Conservation (phyloP, 2,888 invertebrate genomes). For the Melanchra persicariae region DNA sequence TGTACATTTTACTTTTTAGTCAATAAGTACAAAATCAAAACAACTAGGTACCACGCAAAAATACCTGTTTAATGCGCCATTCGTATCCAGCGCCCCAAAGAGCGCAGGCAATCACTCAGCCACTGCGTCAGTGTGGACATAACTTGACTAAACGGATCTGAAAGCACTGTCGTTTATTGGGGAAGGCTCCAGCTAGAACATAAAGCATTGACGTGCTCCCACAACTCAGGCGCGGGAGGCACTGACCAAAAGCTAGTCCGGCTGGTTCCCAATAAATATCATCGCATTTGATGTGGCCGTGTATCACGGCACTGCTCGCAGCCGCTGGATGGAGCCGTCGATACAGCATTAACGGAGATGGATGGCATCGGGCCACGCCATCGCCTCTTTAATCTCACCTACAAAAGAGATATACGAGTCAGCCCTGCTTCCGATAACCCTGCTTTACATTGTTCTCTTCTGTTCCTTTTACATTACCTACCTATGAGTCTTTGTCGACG, state of each 20-base stretch:
- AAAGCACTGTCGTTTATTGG: conserved; percentile 39
- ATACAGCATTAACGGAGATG: conserved; percentile 86
- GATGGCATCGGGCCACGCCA: conserved; percentile 81
- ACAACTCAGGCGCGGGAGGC: conserved; percentile 28
- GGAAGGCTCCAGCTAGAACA: conserved; percentile 25
- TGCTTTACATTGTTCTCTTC: conserved; percentile 45
- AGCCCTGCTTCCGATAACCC: conserved; percentile 66
- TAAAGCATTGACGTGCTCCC: conserved; percentile 25
- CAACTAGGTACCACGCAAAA: background rate
- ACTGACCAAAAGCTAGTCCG: conserved; percentile 44
- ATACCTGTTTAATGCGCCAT: background rate
- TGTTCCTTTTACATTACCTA: conserved; percentile 33
- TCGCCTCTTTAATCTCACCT: conserved; percentile 86
- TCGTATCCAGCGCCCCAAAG: background rate
- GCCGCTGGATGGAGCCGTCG: conserved; percentile 73
- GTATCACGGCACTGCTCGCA: conserved; percentile 59
- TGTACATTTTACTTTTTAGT: too few relatives aligned
- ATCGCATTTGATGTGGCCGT: conserved; percentile 60
- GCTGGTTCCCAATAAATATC: conserved; percentile 51
- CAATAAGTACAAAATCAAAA: too few relatives aligned
- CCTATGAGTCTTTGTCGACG: conserved; percentile 28
- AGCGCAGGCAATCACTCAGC: background rate
- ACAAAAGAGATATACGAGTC: conserved; percentile 83
- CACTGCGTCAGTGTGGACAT: conserved; percentile 2
- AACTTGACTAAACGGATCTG: conserved; percentile 22